Base-by-base conservation (phyloP, 2,113 vertebrate genomes). In the Chinchilla lanigera region DNA sequence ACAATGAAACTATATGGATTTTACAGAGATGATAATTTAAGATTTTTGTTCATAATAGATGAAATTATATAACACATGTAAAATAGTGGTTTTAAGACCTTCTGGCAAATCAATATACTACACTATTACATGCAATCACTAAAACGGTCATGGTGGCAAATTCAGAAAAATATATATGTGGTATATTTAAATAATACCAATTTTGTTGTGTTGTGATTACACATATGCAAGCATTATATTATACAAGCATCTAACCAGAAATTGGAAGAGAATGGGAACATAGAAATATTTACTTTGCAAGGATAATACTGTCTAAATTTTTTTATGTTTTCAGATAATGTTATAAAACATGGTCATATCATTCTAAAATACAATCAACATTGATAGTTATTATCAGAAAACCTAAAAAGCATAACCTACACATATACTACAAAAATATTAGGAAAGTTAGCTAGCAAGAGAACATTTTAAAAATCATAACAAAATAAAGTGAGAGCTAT, bases 91-190 rank as follows among this genome's bases (percentile, higher is more conserved):
- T 90, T 93, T 91, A 78, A n/a, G 44, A 61, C 78, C 73, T 60
- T 19, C 26, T 30, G 3, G 35, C 13, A 78, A 93, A 77, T 84
- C 4, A 83, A 84, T 5, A 44, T 17, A 60, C 30, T 12, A 35
- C 2, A 86, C 19, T 90, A 56, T 83, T 47, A 75, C 1, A 80
- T 20, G 0, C 4, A 52, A 6, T 84, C 41, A 93, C 69, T 83
- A 93, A 97, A 97, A 69, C 86, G 26, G 83, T 95, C 26, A 41
- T 38, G 56, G 9, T 54, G 78, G 9, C 16, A 95, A 93, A 87
- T 92, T 91, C n/a, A 87, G 24, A 89, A 95, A 94, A 94, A 67
- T 73, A 3, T 1, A 1, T 73, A 56, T 30, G 38, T 28, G 30
- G 71, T n/a, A 4, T 1, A 58, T 87, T 81, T 86, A 83, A 83